Evolutionary conservation across 2,888 invertebrate species (phyloP), one percentile per base, ranked within the genome.

Genomic region (Diplazon laetatorius): DNA sequence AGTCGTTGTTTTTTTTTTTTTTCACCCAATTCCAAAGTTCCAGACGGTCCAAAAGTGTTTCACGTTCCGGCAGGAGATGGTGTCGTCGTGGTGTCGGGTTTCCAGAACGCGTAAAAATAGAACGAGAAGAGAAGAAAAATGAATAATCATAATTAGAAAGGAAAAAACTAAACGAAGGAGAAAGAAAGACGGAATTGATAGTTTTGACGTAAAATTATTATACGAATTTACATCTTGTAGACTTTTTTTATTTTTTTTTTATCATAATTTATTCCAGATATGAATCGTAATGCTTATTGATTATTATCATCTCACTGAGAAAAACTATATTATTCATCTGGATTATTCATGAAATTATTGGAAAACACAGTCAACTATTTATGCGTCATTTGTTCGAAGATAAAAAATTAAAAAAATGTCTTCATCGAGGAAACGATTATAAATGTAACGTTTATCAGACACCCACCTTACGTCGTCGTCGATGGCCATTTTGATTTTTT

Each of bases 401-500:
- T 9, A 52, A 10, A 9, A 9, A 4, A 2, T 25, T 22, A 6
- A 30, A 30, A 30, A 30, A 44, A n/a, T 66, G 59, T 42, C 57
- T 73, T n/a, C n/a, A n/a, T n/a, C n/a, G n/a, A n/a, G n/a, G n/a
- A n/a, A n/a, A n/a, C 10, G 44, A 57, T 59, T 59, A 35, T 22
- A 30, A 22, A 9, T 37, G 48, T 37, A 35, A n/a, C 5, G 30
- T 59, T 50, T 46, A 25, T 75, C 50, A 5, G n/a, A 77, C 70
- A 82, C 82, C 59, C 80, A 82, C 82, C 82, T 76, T 76, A 82
- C 82, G 74, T 82, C 81, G 42, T 82, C 82, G 80, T 82, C 82
- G 69, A 80, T 59, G 59, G 82, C 80, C 82, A 82, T 82, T 76
- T 72, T 81, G 63, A 48, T 72, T 59, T 73, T 82, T 76, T 72